Percentiles rank a stretch among this genome's conserved stretches.
phyloP scores from a whole-genome alignment of 1,140 invertebrate species.

The Gyrodactylus salaris region DNA sequence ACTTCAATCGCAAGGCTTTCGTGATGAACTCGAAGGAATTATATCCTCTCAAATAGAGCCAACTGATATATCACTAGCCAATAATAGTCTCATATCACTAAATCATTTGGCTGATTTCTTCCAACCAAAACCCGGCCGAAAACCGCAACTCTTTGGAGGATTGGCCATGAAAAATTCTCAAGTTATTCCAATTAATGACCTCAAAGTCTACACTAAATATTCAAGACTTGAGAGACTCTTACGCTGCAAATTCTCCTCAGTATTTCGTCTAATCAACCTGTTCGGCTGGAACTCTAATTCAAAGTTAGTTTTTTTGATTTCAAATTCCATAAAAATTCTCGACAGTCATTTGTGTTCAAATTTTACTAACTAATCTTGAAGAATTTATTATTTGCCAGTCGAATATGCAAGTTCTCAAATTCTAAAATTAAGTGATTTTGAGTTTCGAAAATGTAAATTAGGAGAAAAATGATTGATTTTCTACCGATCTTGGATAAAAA shows the following conservation, averaged over 20 bases:
- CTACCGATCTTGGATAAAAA: too few species aligned
- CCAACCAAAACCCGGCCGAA: not conserved
- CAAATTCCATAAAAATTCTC: not conserved
- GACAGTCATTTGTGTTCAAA: not conserved
- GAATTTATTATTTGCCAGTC: not conserved
- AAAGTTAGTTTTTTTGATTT: not conserved
- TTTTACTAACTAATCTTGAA: not conserved
- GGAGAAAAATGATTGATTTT: not conserved
- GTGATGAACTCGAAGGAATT: slow-evolving; percentile 1
- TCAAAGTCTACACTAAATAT: slow-evolving; percentile 14
- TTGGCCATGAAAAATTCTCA: not conserved
- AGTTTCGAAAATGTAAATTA: not conserved
- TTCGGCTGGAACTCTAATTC: slow-evolving; percentile 45
- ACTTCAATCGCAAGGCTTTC: not conserved
- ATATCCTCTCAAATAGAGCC: not conserved
- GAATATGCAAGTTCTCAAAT: too few species aligned
- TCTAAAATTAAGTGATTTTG: not conserved
- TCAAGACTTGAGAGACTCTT: slow-evolving; percentile 39
- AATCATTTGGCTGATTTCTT: not conserved
- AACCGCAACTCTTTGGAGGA: not conserved
- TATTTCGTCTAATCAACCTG: slow-evolving; percentile 69
- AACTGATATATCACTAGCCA: not conserved
- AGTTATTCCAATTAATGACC: not conserved
- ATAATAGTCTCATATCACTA: not conserved
- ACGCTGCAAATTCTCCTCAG: slow-evolving; percentile 68